These are phyloP conservation scores for Aricia artaxerxes DNA, from an alignment of 2,888 invertebrate species.

Conservation along the genomic window DNA sequence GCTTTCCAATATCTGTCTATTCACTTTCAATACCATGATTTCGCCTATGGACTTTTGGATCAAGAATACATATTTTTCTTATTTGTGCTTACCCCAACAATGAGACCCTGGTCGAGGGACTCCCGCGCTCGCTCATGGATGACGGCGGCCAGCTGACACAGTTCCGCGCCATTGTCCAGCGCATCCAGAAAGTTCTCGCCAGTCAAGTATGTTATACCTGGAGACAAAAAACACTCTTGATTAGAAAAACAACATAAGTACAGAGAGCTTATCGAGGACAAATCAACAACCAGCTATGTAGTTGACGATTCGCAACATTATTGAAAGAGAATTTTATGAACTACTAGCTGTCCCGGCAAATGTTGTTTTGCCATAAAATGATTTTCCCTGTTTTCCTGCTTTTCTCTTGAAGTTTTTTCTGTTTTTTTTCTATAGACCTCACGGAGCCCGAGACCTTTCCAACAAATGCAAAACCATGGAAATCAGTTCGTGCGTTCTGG, in stretches of 20 bases:
- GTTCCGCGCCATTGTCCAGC: conserved; percentile 90
- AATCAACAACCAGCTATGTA: background rate
- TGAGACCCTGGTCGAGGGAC: conserved; percentile 82
- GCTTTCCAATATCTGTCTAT: too few species aligned
- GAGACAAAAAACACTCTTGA: background rate
- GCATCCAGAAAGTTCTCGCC: conserved; percentile 90
- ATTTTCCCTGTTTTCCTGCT: too few species aligned
- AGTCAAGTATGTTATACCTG: conserved; percentile 86
- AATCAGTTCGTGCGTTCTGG: too few species aligned
- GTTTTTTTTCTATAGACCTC: too few species aligned
- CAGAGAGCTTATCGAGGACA: too few species aligned
- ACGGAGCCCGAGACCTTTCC: too few species aligned
- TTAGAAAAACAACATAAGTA: background rate
- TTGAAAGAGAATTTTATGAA: too few species aligned
- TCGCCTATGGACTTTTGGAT: background rate
- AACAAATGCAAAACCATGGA: too few species aligned
- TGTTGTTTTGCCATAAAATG: too few species aligned
- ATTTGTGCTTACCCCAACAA: conserved; percentile 72
- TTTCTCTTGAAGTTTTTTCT: too few species aligned
- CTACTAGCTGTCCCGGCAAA: too few species aligned
- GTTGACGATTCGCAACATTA: background rate
- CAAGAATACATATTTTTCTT: background rate
- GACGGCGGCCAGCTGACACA: conserved; percentile 89
- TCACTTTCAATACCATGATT: too few species aligned
- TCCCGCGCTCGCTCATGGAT: conserved; percentile 88